Base-by-base conservation (phyloP, 23 tunicate species). In the Botrylloides violaceus region DNA sequence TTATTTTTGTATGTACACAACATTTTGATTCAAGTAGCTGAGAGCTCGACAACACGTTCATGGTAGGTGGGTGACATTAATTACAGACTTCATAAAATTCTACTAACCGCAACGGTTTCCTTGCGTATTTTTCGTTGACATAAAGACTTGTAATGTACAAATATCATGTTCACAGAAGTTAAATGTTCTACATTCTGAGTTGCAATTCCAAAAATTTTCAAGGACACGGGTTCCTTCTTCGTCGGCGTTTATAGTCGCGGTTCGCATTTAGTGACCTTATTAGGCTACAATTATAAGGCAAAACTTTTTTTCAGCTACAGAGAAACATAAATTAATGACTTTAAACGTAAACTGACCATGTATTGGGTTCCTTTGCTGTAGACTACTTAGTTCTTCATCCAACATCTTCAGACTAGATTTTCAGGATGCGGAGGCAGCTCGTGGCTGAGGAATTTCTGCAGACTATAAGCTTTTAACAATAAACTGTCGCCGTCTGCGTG, bases 301-400 rank as follows among this genome's bases (percentile, higher is more conserved):
- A 43, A 43, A 15, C 53, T 43, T 43, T 43, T 15, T 9, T 9
- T 43, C 53, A 43, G 53, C 9, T 15, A 7, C 15, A 43, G 15
- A 9, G 53, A 43, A 43, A 43, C 53, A 43, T 7, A 43, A 7
- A 7, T 43, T 7, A 15, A 15, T 43, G 53, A 43, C 53, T 7
- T 43, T n/a, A n/a, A n/a, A n/a, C n/a, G n/a, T n/a, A n/a, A n/a
- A n/a, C n/a, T n/a, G n/a, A n/a, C n/a, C n/a, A n/a, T n/a, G n/a
- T n/a, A n/a, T 43, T 43, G 53, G 53, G 53, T 43, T 43, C 53
- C 53, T 43, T 43, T 43, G 53, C 12, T 43, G 53, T 43, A n/a
- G n/a, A n/a, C n/a, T n/a, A n/a, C n/a, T n/a, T n/a, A n/a, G n/a
- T n/a, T n/a, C n/a, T n/a, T n/a, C n/a, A n/a, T n/a, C n/a, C n/a